Evolutionary conservation across 2,797 vertebrate species (phyloP).

Genomic region (Vespertilio murinus): DNA sequence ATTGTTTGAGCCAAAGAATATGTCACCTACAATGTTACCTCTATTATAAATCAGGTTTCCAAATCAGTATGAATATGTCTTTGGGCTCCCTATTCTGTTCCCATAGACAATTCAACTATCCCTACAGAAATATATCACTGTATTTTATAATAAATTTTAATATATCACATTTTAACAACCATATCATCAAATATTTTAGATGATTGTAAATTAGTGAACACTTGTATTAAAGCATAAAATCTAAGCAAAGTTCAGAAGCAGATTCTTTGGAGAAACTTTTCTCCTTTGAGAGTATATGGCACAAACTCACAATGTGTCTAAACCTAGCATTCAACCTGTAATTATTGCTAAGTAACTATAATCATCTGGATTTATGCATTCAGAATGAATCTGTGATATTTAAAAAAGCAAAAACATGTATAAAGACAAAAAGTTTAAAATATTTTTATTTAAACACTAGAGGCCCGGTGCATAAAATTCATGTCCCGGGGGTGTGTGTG

Average conservation of each 20-base stretch:
- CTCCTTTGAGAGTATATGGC: neutral
- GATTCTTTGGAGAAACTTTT: neutral
- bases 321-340: neutral
- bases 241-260: neutral
- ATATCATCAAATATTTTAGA: conserved; percentile 1
- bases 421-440: neutral
- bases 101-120: neutral
- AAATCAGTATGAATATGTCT: neutral
- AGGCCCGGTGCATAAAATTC: too few relatives aligned
- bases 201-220: neutral
- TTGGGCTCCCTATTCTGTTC: neutral
- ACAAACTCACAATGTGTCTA: neutral
- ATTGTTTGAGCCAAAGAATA: neutral
- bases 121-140: neutral
- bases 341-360: neutral
- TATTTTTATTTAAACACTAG: neutral
- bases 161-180: neutral
- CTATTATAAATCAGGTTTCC: neutral
- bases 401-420: neutral
- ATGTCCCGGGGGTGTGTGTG: too few relatives aligned
- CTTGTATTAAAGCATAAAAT: conserved; percentile 8
- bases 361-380: neutral
- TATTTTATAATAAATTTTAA: neutral
- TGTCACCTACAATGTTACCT: neutral
- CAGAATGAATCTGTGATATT: neutral